Evolutionary conservation across 2,888 invertebrate genomes (phyloP).

Genomic region (Agonopterix heracliana): DNA sequence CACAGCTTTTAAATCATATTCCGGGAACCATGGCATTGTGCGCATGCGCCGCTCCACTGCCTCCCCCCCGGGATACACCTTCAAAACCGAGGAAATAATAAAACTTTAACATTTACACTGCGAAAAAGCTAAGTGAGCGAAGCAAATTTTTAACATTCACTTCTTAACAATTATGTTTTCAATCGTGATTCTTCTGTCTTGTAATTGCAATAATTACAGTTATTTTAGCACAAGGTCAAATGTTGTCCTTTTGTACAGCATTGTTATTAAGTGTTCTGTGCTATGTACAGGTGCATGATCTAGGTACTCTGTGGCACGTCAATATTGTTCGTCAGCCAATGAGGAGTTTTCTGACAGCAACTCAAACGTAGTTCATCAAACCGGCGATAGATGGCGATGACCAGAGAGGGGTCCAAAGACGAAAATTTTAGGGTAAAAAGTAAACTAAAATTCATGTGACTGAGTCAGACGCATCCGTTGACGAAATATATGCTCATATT

Average conservation of each 20-base stretch:
- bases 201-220: slow-evolving; percentile 38
- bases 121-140: not conserved
- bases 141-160: slow-evolving; percentile 2
- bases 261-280: slow-evolving; percentile 24
- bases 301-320: slow-evolving; percentile 1
- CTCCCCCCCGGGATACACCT: slow-evolving; percentile 18
- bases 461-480: too few species aligned
- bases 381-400: too few species aligned
- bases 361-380: too few species aligned
- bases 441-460: too few species aligned
- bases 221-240: slow-evolving; percentile 36
- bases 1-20: slow-evolving; percentile 36
- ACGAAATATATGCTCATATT: too few species aligned
- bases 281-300: slow-evolving; percentile 28
- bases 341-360: too few species aligned
- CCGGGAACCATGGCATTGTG: slow-evolving; percentile 44
- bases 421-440: too few species aligned
- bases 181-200: slow-evolving; percentile 27
- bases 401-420: too few species aligned
- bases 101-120: not conserved
- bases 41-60: slow-evolving; percentile 26
- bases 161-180: slow-evolving; percentile 1
- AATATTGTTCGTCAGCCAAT: slow-evolving; percentile 10
- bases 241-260: slow-evolving; percentile 31
- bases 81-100: slow-evolving; percentile 17